Conservation (phyloP, 2,113 vertebrate genomes). For the Athene noctua region DNA sequence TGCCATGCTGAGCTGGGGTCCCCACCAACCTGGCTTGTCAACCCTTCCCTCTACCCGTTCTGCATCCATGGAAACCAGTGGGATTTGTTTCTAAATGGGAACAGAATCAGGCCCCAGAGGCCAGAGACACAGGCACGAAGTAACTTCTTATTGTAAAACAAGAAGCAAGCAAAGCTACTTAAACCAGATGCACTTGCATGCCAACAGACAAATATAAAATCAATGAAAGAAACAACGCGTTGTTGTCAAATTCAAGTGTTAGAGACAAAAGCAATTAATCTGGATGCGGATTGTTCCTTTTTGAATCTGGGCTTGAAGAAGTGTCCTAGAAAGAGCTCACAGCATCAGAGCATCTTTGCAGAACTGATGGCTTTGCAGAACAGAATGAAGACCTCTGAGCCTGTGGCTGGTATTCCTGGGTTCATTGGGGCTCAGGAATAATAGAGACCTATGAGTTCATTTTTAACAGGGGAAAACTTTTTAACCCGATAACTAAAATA, state of each 20-base stretch:
- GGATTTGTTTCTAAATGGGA: neutral
- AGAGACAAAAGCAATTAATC: neutral
- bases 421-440: neutral
- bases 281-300: neutral
- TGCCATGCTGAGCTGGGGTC: neutral
- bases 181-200: neutral
- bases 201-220: neutral
- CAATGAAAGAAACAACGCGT: neutral
- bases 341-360: neutral
- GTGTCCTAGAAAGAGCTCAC: neutral
- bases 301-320: neutral
- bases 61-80: neutral
- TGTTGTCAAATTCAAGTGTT: neutral
- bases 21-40: rapidly evolving
- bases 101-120: neutral
- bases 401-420: neutral
- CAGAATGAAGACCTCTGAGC: neutral
- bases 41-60: neutral
- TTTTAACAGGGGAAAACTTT: neutral
- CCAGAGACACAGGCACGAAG: neutral
- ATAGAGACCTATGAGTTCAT: neutral
- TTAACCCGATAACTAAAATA: neutral
- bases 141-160: neutral
- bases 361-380: neutral
- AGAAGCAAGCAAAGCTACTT: neutral